Base-by-base conservation (phyloP, 2,113 vertebrate species). In the Myxocyprinus asiaticus region DNA sequence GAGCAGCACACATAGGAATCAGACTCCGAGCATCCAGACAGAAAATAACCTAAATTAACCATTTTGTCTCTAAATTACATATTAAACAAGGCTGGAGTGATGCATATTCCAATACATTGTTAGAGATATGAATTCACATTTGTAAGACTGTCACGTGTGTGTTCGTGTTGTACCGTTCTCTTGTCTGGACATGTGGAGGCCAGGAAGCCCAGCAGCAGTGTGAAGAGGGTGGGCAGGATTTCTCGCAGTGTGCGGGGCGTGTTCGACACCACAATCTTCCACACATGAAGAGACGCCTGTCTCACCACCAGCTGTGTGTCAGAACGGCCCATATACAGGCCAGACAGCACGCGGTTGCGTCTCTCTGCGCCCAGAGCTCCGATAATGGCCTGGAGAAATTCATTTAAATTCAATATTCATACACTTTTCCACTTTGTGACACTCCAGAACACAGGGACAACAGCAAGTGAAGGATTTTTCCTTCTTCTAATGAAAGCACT, bases 191-290 rank as follows among this genome's bases (percentile, higher is more conserved):
- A 99, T 3, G 96, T 98, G 68, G 97, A 98, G n/a, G 98, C 98
- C 89, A 99, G 86, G 88, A 99, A 99, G 59, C 98, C 97, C 88
- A 99, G 91, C 84, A 99, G 90, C 9, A 99, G 94, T 12, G 93
- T 90, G 77, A 99, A 99, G 79, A 99, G 96, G 0, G 98, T 99
- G 0, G 98, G 98, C 79, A 99, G 85, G 87, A 99, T 99, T 87
- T 99, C 98, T 0, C 98, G 90, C 7, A 99, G 93, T 0, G 98
- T 99, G 79, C 98, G 95, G 42, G 98, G 98, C 0, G 98, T 99
- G 88, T 99, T 99, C 9, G 98, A 94, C 66, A 99, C 98, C 0
- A 99, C 98, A 0, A 99, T 99, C 92, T 99, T 99, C 98, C 98
- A 99, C 73, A 99, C 98, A 0, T 99, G 98, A 15, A 99, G 86